phyloP scores from a whole-genome alignment of 2,888 invertebrate genomes.

The Junonia oenone region DNA sequence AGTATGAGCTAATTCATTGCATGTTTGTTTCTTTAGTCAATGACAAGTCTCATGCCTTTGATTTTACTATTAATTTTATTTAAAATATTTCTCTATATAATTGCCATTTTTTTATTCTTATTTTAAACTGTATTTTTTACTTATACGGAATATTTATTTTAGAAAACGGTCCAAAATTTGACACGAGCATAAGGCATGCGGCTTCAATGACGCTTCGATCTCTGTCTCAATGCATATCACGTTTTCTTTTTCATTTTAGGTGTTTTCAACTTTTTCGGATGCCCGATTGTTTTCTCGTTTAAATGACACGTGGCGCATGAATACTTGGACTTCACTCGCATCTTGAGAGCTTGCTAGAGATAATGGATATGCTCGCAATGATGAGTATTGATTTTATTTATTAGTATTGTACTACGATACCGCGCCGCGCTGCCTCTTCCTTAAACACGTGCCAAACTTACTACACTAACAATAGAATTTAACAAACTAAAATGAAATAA shows the following conservation, averaged over 20 bases:
- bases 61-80: neutral
- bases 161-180: no score
- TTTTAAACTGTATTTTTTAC: neutral
- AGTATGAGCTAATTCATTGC: conserved; percentile 58
- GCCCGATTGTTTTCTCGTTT: conserved; percentile 79
- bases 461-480: neutral
- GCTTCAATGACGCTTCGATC: conserved; percentile 32
- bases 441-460: conserved; percentile 19
- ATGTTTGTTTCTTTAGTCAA: conserved; percentile 51
- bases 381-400: conserved; percentile 77
- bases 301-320: conserved; percentile 74
- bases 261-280: conserved; percentile 80
- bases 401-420: conserved; percentile 34
- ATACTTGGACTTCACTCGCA: conserved; percentile 52
- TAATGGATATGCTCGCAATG: conserved; percentile 75
- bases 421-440: conserved; percentile 13
- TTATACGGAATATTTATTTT: neutral
- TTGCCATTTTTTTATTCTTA: neutral
- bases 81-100: neutral
- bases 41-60: conserved; percentile 48
- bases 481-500: neutral
- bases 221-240: conserved; percentile 61
- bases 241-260: conserved; percentile 77
- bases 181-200: conserved; percentile 41
- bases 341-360: conserved; percentile 66